phyloP scores from a whole-genome alignment of 1,140 invertebrate genomes.

The Marisa cornuarietis region DNA sequence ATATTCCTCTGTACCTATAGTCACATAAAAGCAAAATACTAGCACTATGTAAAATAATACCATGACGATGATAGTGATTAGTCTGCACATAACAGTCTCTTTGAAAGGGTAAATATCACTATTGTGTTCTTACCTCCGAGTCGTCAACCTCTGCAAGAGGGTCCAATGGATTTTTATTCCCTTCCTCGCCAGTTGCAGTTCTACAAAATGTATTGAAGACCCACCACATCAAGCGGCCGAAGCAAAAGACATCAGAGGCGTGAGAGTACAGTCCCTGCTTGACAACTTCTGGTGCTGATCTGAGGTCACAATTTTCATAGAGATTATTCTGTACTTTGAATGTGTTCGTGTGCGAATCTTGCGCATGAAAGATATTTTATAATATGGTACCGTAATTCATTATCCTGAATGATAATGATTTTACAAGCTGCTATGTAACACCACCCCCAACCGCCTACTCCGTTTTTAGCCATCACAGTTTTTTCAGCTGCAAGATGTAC shows the following conservation, averaged over 20 bases:
- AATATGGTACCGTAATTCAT: too few species aligned
- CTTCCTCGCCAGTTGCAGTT: conserved; percentile 43
- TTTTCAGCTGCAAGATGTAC: too few species aligned
- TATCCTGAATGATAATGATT: too few species aligned
- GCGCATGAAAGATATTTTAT: too few species aligned
- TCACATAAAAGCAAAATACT: too few species aligned
- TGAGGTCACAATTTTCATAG: background rate
- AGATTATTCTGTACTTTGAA: too few species aligned
- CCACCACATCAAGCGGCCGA: conserved; percentile 69
- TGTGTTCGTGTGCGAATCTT: too few species aligned
- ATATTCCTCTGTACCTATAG: too few species aligned
- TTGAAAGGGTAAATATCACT: background rate
- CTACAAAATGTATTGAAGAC: conserved; percentile 76
- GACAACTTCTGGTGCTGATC: conserved; percentile 18
- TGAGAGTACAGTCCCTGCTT: conserved; percentile 14
- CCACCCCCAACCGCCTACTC: too few species aligned
- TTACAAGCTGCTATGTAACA: too few species aligned
- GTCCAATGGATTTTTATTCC: background rate
- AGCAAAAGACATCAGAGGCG: conserved; percentile 19
- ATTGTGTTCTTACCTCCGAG: background rate
- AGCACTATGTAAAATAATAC: background rate
- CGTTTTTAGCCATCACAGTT: too few species aligned
- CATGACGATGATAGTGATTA: too few species aligned
- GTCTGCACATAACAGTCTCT: background rate
- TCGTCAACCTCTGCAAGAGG: background rate